A percentile compares a stretch with the other conserved stretches of the same genome.
Evolutionary conservation across 35 echinoderm and acorn worm genomes (phyloP).

Genomic region (Strongylocentrotus purpuratus): DNA sequence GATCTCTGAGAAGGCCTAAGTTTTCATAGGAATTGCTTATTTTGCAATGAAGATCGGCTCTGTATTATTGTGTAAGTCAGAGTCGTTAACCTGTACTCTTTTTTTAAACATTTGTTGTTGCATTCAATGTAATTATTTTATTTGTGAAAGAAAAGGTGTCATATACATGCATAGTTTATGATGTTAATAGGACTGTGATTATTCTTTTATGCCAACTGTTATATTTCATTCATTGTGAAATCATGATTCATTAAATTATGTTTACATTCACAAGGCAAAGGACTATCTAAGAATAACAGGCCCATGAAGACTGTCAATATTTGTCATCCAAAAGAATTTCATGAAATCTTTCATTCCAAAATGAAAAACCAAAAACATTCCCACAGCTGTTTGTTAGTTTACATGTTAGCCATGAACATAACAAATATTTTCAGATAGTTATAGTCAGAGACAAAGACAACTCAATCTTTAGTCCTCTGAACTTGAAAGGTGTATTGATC

Average conservation of each 20-base stretch:
- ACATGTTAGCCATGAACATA: background rate
- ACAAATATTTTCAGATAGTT: background rate
- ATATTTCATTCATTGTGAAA: background rate
- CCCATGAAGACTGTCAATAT: background rate
- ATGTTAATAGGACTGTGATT: background rate
- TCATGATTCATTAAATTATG: background rate
- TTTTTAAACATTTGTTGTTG: background rate
- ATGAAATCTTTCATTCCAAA: background rate
- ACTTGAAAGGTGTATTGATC: background rate
- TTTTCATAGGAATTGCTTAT: too few relatives aligned
- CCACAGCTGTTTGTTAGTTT: background rate
- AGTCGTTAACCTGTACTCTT: too few relatives aligned
- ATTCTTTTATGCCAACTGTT: background rate
- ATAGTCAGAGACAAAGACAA: background rate
- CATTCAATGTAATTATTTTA: background rate
- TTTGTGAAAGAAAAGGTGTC: background rate
- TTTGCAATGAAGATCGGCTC: too few relatives aligned
- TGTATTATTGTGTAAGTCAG: too few relatives aligned
- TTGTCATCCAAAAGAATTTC: slow-evolving; percentile 11
- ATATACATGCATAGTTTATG: background rate
- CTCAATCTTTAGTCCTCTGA: background rate
- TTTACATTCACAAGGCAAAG: background rate
- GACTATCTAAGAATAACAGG: background rate
- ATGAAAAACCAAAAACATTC: background rate
- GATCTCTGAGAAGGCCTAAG: too few relatives aligned